phyloP scores from a whole-genome alignment of 2,888 invertebrate species.

The Calliscelio sp. region DNA sequence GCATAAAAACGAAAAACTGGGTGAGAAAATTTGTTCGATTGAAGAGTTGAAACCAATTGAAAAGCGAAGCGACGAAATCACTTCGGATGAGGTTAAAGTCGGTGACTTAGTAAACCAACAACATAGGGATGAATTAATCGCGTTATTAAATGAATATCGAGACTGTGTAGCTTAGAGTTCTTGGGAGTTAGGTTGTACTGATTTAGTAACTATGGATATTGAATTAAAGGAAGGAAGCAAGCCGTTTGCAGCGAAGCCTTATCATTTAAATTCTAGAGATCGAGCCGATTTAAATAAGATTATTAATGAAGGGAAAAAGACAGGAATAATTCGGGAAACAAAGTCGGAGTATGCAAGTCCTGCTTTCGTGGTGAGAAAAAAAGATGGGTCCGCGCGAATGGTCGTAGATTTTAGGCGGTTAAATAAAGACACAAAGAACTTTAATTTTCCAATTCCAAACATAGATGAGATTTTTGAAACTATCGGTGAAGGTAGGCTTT shows the following conservation, averaged over 20 bases:
- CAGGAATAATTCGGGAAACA: constrained; percentile 57
- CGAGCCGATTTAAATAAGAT: constrained; percentile 47
- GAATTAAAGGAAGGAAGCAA: constrained; percentile 17
- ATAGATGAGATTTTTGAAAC: constrained; percentile 12
- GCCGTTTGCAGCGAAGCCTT: constrained; percentile 40
- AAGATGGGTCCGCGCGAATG: constrained; percentile 57
- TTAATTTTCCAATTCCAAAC: constrained; percentile 29
- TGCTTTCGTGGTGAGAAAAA: constrained; percentile 64
- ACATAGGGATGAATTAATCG: not conserved
- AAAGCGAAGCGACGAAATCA: not conserved
- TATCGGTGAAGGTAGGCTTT: constrained; percentile 3
- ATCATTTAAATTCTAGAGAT: constrained; percentile 53
- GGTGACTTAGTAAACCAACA: not conserved
- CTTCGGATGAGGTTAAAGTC: not conserved
- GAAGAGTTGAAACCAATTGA: not conserved
- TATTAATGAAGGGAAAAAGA: constrained; percentile 40
- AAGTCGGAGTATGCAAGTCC: too few species aligned
- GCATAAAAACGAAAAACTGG: not conserved
- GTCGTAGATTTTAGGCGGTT: constrained; percentile 53
- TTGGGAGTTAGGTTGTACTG: constrained; percentile 39
- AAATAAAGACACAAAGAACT: not conserved
- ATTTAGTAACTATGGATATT: constrained; percentile 55
- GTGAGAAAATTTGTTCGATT: not conserved
- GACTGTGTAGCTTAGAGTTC: constrained; percentile 24
- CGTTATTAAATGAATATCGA: constrained; percentile 39